A percentile compares a stretch with the other conserved stretches of the same genome.
phyloP scores from a whole-genome alignment of 37 sponge, comb jelly and placozoan species.

The Hexactinellida sp. region DNA sequence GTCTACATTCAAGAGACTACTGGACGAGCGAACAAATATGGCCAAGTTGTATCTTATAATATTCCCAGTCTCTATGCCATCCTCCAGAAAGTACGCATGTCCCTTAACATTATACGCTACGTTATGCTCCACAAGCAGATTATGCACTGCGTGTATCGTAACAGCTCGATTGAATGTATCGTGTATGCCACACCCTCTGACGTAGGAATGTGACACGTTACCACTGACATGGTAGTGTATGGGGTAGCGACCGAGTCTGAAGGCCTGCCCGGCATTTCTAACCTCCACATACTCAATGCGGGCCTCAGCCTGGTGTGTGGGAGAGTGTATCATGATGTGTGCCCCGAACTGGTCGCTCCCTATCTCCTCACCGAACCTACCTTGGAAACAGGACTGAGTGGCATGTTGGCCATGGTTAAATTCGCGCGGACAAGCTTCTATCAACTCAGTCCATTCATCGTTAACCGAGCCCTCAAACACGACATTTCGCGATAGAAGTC shows the following conservation, averaged over 20 bases:
- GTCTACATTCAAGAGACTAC: slow-evolving; percentile 86
- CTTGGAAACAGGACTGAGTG: slow-evolving; percentile 82
- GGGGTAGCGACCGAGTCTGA: slow-evolving; percentile 87
- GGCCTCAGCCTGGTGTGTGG: slow-evolving; percentile 35
- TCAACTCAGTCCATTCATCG: slow-evolving; percentile 35
- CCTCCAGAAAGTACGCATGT: slow-evolving; percentile 85
- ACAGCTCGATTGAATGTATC: slow-evolving; percentile 92
- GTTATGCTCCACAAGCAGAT: slow-evolving; percentile 82
- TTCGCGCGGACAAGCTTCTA: slow-evolving; percentile 45
- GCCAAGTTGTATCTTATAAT: slow-evolving; percentile 80
- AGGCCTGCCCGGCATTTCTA: slow-evolving; percentile 85
- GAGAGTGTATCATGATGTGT: slow-evolving; percentile 85
- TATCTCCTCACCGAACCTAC: slow-evolving; percentile 71
- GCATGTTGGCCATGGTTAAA: slow-evolving; percentile 80
- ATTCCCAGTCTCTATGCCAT: slow-evolving; percentile 71
- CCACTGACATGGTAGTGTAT: slow-evolving; percentile 94
- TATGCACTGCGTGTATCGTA: slow-evolving; percentile 81
- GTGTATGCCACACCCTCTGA: slow-evolving; percentile 87
- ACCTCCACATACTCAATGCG: slow-evolving; percentile 74
- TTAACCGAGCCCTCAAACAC: slow-evolving; percentile 58
- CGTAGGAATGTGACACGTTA: slow-evolving; percentile 73
- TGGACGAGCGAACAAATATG: slow-evolving; percentile 65
- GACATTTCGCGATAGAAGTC: slow-evolving; percentile 79
- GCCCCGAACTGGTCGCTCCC: slow-evolving; percentile 81
- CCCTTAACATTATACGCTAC: slow-evolving; percentile 84